Conservation (phyloP, 2,797 vertebrate genomes). For the Champsocephalus esox region DNA sequence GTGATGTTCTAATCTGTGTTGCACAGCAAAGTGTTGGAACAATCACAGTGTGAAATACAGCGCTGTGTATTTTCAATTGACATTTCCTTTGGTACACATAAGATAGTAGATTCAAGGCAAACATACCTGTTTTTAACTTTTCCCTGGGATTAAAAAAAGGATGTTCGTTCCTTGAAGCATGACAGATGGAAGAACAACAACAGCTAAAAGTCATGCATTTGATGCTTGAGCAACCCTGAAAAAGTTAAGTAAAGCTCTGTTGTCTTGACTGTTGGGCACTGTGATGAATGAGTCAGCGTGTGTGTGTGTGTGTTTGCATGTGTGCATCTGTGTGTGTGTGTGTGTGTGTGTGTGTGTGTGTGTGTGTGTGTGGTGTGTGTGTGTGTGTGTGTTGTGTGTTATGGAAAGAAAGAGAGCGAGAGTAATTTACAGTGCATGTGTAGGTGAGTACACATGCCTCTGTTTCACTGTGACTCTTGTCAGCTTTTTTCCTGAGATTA, state of each 20-base stretch:
- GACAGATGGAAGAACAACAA: slow-evolving; percentile 77
- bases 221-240: slow-evolving; percentile 77
- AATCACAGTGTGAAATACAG: slow-evolving; percentile 59
- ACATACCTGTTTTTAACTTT: slow-evolving; percentile 67
- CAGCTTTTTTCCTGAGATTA: slow-evolving; percentile 58
- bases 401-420: too few species aligned
- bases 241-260: slow-evolving; percentile 76
- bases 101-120: slow-evolving; percentile 60
- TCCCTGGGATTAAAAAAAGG: slow-evolving; percentile 59
- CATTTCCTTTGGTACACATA: slow-evolving; percentile 62
- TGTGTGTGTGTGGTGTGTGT: too few species aligned
- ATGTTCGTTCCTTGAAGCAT: slow-evolving; percentile 73
- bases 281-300: slow-evolving; percentile 71
- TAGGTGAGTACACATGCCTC: slow-evolving; percentile 43
- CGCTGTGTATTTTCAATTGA: slow-evolving; percentile 61
- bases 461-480: slow-evolving; percentile 47
- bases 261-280: slow-evolving; percentile 71
- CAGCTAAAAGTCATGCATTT: slow-evolving; percentile 76
- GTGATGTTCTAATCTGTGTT: slow-evolving; percentile 52
- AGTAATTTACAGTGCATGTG: slow-evolving; percentile 7
- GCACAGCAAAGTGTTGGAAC: slow-evolving; percentile 55
- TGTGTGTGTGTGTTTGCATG: background rate
- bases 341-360: background rate
- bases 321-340: too few species aligned
- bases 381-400: slow-evolving; percentile 3